Base-by-base conservation (phyloP, 2,888 invertebrate species). In the Mythimna impura region DNA sequence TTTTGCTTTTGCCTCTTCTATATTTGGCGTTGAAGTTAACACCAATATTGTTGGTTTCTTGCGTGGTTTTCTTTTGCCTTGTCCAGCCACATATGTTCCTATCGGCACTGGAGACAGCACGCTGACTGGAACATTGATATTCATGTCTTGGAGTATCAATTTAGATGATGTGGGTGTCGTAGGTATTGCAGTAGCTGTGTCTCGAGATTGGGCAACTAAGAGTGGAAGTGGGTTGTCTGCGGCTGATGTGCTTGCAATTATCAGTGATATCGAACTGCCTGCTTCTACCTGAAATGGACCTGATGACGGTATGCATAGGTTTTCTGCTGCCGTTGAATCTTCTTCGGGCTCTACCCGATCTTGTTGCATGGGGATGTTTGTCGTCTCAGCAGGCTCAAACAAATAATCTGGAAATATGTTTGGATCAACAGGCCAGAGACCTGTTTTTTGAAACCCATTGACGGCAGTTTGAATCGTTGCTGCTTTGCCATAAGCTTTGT, bases 301-400 rank as follows among this genome's bases (percentile, higher is more conserved):
- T 76, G 71, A 43, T 66, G 67, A 74, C 34, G 71, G 65, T 66
- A 68, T 73, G 62, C 71, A 52, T 74, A 50, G 68, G 61, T 69
- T 74, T 63, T 64, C 75, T 63, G 65, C 43, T 66, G 66, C 66
- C 62, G 55, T 66, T 66, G 55, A 64, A 67, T 71, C 70, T 72
- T 68, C 50, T 64, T 71, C 52, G 55, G 77, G 55, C n/a, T 85
- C 77, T 55, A 70, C 36, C 50, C 64, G 64, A 65, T 71, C 60
- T 71, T 71, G 65, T 71, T 60, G 65, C 50, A 71, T 58, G 65
- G 71, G 71, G 50, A 83, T 85, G 52, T 88, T 80, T 66, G 88
- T 89, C 22, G 83, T 85, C 66, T 85, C 85, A 43, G 88, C 80
- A 25, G 88, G 85, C 14, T 79, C 84, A 81, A 82, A 90, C 77